Percentiles rank a stretch among this genome's conserved stretches.
Conservation (phyloP, 2,113 vertebrate genomes). For the Polyodon spathula region DNA sequence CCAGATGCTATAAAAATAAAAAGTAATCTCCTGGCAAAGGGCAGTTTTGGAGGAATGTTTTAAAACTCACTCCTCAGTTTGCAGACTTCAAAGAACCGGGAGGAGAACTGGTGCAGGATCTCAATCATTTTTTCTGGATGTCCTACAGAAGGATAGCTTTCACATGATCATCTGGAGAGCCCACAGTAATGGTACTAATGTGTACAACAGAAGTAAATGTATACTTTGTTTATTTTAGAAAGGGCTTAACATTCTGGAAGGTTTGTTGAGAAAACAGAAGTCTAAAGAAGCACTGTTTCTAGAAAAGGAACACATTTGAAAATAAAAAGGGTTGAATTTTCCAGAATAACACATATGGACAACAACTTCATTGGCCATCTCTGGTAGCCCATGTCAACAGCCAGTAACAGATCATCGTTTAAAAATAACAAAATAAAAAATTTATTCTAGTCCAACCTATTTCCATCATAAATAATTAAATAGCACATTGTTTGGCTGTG, state of each 20-base stretch:
- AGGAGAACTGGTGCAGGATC: slow-evolving; percentile 22
- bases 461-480: too few relatives aligned
- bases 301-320: too few relatives aligned
- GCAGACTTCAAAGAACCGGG: slow-evolving; percentile 45
- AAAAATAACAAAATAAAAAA: too few relatives aligned
- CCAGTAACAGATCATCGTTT: too few relatives aligned
- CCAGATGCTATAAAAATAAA: slow-evolving; percentile 36
- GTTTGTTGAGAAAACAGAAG: too few relatives aligned
- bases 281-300: too few relatives aligned
- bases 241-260: slow-evolving; percentile 24
- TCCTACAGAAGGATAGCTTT: slow-evolving; percentile 20
- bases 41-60: slow-evolving; percentile 29
- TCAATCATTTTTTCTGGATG: slow-evolving; percentile 26
- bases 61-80: slow-evolving; percentile 36
- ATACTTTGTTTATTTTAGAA: slow-evolving; percentile 52
- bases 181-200: slow-evolving; percentile 14
- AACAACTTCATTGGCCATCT: too few relatives aligned
- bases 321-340: too few relatives aligned
- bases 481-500: too few relatives aligned
- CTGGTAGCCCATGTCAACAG: too few relatives aligned
- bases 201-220: slow-evolving; percentile 14
- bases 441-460: not conserved
- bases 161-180: slow-evolving; percentile 28
- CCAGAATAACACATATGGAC: too few relatives aligned
- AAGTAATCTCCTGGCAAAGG: slow-evolving; percentile 31